phyloP scores from a whole-genome alignment of 37 sponge, comb jelly and placozoan genomes.

The Halichondria panicea region DNA sequence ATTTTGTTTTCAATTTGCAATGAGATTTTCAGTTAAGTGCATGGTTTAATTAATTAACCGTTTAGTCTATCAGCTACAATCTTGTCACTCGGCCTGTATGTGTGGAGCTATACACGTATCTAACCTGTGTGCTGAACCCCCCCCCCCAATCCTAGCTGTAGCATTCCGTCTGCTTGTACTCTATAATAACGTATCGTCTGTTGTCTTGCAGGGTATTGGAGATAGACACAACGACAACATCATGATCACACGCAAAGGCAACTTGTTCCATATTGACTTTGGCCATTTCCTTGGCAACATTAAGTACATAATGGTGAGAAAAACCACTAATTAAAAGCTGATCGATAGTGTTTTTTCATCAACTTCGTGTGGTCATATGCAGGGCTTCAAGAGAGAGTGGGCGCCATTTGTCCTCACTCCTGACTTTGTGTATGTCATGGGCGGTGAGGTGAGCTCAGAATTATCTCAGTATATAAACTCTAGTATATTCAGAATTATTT shows the following conservation, averaged over 20 bases:
- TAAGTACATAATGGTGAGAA: conserved; percentile 78
- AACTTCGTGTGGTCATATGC: too few relatives aligned
- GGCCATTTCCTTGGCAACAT: conserved; percentile 97
- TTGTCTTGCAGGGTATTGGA: conserved; percentile 71
- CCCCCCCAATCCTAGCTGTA: background rate
- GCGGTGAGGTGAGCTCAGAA: conserved; percentile 58
- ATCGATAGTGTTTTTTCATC: too few relatives aligned
- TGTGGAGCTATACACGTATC: too few relatives aligned
- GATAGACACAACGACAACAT: conserved; percentile 97
- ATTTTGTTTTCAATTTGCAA: background rate
- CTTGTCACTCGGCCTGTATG: too few relatives aligned
- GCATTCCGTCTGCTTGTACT: background rate
- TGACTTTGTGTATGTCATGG: conserved; percentile 94
- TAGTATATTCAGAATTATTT: background rate
- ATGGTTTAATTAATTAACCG: background rate
- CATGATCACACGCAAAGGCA: conserved; percentile 89
- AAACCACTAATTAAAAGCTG: too few relatives aligned
- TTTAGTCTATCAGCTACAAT: too few relatives aligned
- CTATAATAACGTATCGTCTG: background rate
- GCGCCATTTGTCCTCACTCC: conserved; percentile 95
- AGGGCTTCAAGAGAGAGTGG: conserved; percentile 92
- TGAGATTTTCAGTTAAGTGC: background rate
- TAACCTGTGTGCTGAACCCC: too few relatives aligned
- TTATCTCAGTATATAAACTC: background rate
- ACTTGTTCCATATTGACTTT: conserved; percentile 98